Evolutionary conservation across 2,888 invertebrate genomes (phyloP), one percentile per base, ranked within the genome.

Genomic region (Dorcus parallelipipedus): DNA sequence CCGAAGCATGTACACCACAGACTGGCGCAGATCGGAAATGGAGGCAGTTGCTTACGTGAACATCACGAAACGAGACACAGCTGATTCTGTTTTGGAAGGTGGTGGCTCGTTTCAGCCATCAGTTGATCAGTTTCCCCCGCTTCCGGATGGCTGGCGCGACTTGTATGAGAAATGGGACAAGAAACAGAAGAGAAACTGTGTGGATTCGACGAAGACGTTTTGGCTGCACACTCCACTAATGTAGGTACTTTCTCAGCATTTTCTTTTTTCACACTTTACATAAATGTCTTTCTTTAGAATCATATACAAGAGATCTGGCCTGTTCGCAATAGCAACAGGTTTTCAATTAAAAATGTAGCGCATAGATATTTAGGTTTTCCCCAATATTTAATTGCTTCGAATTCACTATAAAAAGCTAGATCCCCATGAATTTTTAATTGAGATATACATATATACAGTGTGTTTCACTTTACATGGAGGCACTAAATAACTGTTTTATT

Each of bases 1-100:
- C 20, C 58, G 72, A 14, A 69, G 68, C 52, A 74, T 74, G 65
- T 80, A 80, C 64, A 76, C 73, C 2, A 76, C 77, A 0, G 76
- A 75, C 38, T 71, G 68, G 64, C 65, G 70, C 52, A 71, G 70
- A 59, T 70, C 73, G 9, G 71, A 70, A 55, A 65, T 69, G 42
- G 76, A 77, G 64, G 73, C 74, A 4, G 68, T 73, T 58, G 60
- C 54, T 39, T 57, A 56, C 49, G 43, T 57, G 8, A 50, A 64
- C 39, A 59, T 61, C 7, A 59, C 56, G n/a, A 54, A 63, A 54
- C 54, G 58, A 9, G 61, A 60, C 3, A 56, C 59, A 9, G 60
- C 61, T 9, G 58, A 64, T 20, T 59, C 62, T 1, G 54, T 60
- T 38, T 38, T 56, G 10, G 67, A 63, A 10, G 42, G 48, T 39